Evolutionary conservation across 2,888 invertebrate genomes (phyloP).

Genomic region (Nematopogon swammerdamellus): DNA sequence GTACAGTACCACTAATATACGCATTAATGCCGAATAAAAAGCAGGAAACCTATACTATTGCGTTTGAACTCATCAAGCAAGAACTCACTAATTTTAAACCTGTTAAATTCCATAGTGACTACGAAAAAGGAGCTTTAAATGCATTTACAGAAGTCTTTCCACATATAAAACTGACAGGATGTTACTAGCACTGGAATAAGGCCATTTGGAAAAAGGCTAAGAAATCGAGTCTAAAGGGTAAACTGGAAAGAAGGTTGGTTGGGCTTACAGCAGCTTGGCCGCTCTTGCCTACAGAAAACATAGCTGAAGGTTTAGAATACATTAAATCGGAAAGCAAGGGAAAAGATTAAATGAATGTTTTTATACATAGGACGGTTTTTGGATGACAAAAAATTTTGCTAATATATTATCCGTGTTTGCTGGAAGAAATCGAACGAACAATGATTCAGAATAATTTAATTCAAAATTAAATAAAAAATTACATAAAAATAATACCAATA

Average conservation of each 20-base stretch:
- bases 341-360: constrained; percentile 3
- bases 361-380: constrained; percentile 4
- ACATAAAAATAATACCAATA: constrained; percentile 3
- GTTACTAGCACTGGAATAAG: constrained; percentile 1
- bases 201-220: constrained; percentile 2
- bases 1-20: too few relatives aligned
- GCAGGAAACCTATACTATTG: too few relatives aligned
- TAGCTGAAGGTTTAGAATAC: constrained; percentile 1
- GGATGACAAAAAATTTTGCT: constrained; percentile 3
- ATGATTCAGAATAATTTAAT: constrained; percentile 1
- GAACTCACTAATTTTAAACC: too few relatives aligned
- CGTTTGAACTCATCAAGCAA: too few relatives aligned
- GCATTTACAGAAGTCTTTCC: constrained; percentile 1
- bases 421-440: constrained; percentile 1
- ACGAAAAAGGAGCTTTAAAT: constrained; percentile 1
- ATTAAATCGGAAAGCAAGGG: not conserved
- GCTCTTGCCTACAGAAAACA: constrained; percentile 5
- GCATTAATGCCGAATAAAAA: too few relatives aligned
- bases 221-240: constrained; percentile 1
- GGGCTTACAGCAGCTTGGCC: constrained; percentile 3
- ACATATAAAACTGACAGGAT: constrained; percentile 2
- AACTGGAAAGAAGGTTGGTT: constrained; percentile 3
- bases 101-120: too few relatives aligned
- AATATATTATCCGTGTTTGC: not conserved
- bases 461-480: not conserved